phyloP scores from a whole-genome alignment of 64 coral and sea anemone species.

The Dendrophyllia cribrosa region DNA sequence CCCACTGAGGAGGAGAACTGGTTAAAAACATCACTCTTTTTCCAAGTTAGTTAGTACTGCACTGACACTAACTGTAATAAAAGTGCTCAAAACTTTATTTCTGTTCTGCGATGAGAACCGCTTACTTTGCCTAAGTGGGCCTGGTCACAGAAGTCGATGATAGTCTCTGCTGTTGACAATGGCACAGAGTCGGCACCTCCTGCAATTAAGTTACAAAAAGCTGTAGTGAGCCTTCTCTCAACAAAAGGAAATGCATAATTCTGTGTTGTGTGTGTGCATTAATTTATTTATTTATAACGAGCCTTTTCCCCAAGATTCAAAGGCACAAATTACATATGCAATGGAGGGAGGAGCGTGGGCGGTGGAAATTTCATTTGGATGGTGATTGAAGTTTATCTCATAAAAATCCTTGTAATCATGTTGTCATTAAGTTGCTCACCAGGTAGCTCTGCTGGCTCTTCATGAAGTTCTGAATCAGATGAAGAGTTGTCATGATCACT shows the following conservation, averaged over 20 bases:
- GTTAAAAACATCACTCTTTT: no score
- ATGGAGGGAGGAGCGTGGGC: neutral
- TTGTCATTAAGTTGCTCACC: neutral
- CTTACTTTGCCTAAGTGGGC: no score
- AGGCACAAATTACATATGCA: neutral
- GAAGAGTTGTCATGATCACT: neutral
- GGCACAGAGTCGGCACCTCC: neutral
- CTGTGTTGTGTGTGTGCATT: no score
- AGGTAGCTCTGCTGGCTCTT: conserved; percentile 1
- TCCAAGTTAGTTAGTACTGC: neutral
- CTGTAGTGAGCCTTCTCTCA: no score
- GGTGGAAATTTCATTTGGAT: neutral
- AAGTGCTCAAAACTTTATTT: no score
- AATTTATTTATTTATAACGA: no score
- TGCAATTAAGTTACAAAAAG: neutral
- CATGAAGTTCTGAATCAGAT: neutral
- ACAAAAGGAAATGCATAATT: no score
- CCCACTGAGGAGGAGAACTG: no score
- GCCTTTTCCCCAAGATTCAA: no score
- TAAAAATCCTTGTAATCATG: neutral
- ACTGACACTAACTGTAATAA: no score
- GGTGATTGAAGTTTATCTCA: neutral
- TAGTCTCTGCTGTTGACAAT: conserved; percentile 66
- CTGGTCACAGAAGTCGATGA: no score
- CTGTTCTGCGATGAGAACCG: no score